Conservation (phyloP, 2,113 vertebrate species). For the Caranx ignobilis region DNA sequence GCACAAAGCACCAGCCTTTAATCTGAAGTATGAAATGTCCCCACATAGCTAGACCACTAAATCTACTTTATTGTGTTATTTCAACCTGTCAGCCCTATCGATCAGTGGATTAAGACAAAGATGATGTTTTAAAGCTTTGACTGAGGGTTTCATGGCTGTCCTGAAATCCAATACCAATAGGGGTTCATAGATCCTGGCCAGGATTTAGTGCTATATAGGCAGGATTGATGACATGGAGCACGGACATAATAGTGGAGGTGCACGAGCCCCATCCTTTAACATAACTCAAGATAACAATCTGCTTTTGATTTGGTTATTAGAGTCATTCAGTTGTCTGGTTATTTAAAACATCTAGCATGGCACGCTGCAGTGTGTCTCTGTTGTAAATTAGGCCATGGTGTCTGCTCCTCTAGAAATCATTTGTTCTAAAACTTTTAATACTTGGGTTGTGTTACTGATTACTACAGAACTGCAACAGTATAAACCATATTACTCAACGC, state of each 20-base stretch:
- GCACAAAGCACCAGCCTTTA: conserved; percentile 44
- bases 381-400: conserved; percentile 46
- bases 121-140: conserved; percentile 81
- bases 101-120: conserved; percentile 83
- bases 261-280: conserved; percentile 62
- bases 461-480: conserved; percentile 19
- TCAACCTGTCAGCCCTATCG: conserved; percentile 77
- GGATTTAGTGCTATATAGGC: conserved; percentile 69
- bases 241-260: conserved; percentile 50
- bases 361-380: background rate
- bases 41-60: conserved; percentile 66
- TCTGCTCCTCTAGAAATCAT: conserved; percentile 27
- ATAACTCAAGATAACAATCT: conserved; percentile 72
- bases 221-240: conserved; percentile 72
- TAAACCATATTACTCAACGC: conserved; percentile 50
- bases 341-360: conserved; percentile 66
- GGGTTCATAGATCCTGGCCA: conserved; percentile 63
- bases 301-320: conserved; percentile 74
- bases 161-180: conserved; percentile 73
- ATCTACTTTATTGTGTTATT: conserved; percentile 83
- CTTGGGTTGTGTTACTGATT: conserved; percentile 37
- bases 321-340: conserved; percentile 67
- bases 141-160: conserved; percentile 74
- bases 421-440: conserved; percentile 23
- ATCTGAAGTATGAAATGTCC: conserved; percentile 66